Percentiles rank a stretch among this genome's conserved stretches.
Evolutionary conservation across 2,888 invertebrate species (phyloP).

Genomic region (Orthonevra nobilis): DNA sequence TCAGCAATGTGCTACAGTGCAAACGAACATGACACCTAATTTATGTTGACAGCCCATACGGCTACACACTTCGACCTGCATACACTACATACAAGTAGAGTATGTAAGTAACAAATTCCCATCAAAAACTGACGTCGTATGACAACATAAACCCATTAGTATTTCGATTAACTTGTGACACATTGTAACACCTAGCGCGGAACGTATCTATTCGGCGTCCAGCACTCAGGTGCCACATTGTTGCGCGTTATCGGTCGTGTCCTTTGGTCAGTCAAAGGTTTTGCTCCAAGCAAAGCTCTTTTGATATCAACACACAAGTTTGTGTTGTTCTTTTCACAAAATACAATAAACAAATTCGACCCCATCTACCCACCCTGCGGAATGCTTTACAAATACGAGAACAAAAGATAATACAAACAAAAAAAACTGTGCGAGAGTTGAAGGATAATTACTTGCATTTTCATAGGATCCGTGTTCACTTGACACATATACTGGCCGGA

Average conservation of each 20-base stretch:
- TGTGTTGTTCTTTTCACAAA: too few species aligned
- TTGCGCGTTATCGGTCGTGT: conserved; percentile 40
- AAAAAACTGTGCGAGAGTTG: conserved; percentile 15
- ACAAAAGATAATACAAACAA: not conserved
- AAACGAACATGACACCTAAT: too few species aligned
- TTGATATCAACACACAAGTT: conserved; percentile 3
- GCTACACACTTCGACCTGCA: not conserved
- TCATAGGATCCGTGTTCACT: conserved; percentile 96
- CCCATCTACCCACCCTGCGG: conserved; percentile 10
- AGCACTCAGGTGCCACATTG: conserved; percentile 17
- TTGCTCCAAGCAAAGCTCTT: conserved; percentile 34
- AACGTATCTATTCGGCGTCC: not conserved
- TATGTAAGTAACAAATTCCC: conserved; percentile 33
- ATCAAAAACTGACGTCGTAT: conserved; percentile 38
- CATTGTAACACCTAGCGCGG: conserved; percentile 51
- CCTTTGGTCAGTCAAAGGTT: conserved; percentile 36
- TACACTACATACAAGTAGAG: too few species aligned
- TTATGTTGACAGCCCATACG: conserved; percentile 24
- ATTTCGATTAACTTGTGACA: conserved; percentile 72
- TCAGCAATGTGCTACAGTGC: too few species aligned
- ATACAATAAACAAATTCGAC: not conserved
- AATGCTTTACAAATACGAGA: conserved; percentile 37
- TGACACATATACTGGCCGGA: conserved; percentile 96
- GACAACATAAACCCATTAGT: conserved; percentile 65
- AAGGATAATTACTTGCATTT: conserved; percentile 88